These are phyloP conservation scores for Pelodiscus sinensis DNA, from an alignment of 2,113 vertebrate genomes.

Conservation along the genomic window DNA sequence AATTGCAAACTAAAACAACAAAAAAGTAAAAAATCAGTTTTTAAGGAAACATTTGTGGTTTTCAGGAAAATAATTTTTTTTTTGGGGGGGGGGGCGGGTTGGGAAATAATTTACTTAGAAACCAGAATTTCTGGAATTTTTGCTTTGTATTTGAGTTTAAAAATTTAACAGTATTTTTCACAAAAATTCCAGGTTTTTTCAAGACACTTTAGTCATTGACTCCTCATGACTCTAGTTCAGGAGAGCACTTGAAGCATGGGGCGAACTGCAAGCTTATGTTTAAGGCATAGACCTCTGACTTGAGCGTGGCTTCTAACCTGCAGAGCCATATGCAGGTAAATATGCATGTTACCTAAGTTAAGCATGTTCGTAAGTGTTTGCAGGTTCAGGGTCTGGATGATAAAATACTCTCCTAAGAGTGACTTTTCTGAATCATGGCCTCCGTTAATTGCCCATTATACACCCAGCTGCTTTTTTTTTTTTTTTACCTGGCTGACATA, in stretches of 20 bases:
- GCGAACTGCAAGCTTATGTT: background rate
- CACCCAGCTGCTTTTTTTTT: background rate
- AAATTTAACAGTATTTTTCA: background rate
- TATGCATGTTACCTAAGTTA: rapidly evolving
- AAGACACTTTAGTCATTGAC: background rate
- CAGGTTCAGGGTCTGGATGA: rapidly evolving
- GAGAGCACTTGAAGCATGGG: rapidly evolving
- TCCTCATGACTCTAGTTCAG: background rate
- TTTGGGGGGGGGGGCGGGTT: background rate
- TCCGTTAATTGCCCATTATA: background rate
- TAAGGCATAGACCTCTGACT: rapidly evolving
- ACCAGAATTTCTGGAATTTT: background rate
- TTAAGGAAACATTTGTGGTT: background rate
- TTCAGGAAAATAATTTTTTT: background rate
- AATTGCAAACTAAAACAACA: background rate
- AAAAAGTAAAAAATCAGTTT: background rate
- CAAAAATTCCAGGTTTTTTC: background rate
- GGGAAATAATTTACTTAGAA: background rate
- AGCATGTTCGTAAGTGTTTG: background rate
- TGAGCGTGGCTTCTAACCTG: rapidly evolving
- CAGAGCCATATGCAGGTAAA: background rate
- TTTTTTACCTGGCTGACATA: background rate
- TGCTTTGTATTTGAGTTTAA: background rate
- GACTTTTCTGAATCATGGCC: background rate
- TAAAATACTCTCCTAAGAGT: background rate